phyloP scores from a whole-genome alignment of 2,797 vertebrate genomes.

The Cheirogaleus major region DNA sequence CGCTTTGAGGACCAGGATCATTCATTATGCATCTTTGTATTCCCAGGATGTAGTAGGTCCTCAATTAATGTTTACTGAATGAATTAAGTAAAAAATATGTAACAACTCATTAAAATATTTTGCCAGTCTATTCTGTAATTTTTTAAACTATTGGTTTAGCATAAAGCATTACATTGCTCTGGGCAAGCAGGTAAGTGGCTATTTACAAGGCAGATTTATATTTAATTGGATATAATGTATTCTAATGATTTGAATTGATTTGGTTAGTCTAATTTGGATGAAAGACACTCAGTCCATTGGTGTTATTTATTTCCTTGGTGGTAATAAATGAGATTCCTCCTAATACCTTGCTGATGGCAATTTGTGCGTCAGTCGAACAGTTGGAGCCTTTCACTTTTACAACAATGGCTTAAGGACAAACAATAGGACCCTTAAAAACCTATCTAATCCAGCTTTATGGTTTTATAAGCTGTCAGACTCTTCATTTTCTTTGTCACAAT shows the following conservation, averaged over 20 bases:
- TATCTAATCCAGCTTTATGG: slow-evolving; percentile 52
- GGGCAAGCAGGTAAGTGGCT: slow-evolving; percentile 55
- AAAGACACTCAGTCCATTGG: slow-evolving; percentile 26
- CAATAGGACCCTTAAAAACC: slow-evolving; percentile 68
- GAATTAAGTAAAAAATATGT: slow-evolving; percentile 52
- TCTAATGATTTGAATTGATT: slow-evolving; percentile 65
- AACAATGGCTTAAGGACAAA: slow-evolving; percentile 76
- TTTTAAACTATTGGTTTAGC: slow-evolving; percentile 39
- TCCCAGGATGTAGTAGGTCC: background rate
- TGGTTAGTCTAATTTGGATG: slow-evolving; percentile 58
- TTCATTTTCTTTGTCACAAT: slow-evolving; percentile 44
- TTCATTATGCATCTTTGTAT: background rate
- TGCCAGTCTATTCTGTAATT: slow-evolving; percentile 18
- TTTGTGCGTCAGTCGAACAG: slow-evolving; percentile 68
- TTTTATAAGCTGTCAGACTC: slow-evolving; percentile 43
- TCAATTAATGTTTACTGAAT: slow-evolving; percentile 42
- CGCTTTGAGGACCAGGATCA: background rate
- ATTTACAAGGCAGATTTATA: slow-evolving; percentile 51
- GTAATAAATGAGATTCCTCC: slow-evolving; percentile 75
- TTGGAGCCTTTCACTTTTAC: slow-evolving; percentile 67
- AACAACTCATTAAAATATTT: slow-evolving; percentile 57
- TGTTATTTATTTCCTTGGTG: slow-evolving; percentile 72
- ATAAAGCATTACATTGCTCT: slow-evolving; percentile 43
- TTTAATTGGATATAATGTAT: slow-evolving; percentile 54
- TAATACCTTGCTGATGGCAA: slow-evolving; percentile 55